Percentiles rank a stretch among this genome's conserved stretches.
Conservation (phyloP, 2,888 invertebrate species). For the Germaria angustata region DNA sequence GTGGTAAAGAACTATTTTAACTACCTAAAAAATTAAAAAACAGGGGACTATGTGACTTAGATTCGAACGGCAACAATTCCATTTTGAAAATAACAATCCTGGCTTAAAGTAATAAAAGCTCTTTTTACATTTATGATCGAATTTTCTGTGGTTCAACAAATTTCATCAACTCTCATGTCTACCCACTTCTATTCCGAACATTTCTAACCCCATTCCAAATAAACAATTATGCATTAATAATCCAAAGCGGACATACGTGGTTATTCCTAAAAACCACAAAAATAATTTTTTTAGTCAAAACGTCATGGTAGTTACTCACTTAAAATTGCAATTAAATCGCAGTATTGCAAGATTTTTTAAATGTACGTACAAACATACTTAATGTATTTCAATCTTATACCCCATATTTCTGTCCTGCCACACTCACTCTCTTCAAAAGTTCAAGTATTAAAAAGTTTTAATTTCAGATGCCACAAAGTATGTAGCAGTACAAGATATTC, state of each 20-base stretch:
- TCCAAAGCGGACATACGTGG: neutral
- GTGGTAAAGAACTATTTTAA: too few species aligned
- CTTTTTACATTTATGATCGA: too few species aligned
- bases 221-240: too few species aligned
- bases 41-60: too few species aligned
- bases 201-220: too few species aligned
- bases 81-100: too few species aligned
- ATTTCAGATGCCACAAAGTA: conserved; percentile 10
- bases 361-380: neutral
- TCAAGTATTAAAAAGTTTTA: neutral
- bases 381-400: neutral
- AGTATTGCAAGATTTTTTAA: conserved; percentile 22
- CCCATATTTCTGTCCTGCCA: neutral
- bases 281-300: neutral
- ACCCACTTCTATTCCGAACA: too few species aligned
- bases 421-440: neutral
- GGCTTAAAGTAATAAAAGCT: too few species aligned
- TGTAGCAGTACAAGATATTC: conserved; percentile 12
- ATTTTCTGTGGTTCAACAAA: too few species aligned
- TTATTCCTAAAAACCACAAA: neutral
- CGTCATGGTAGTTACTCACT: conserved; percentile 49
- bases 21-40: too few species aligned
- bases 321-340: conserved; percentile 50
- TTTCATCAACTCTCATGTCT: too few species aligned
- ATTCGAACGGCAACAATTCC: too few species aligned